Evolutionary conservation across 2,113 vertebrate genomes (phyloP), one percentile per base, ranked within the genome.

Genomic region (Sinocyclocheilus maitianheensis): DNA sequence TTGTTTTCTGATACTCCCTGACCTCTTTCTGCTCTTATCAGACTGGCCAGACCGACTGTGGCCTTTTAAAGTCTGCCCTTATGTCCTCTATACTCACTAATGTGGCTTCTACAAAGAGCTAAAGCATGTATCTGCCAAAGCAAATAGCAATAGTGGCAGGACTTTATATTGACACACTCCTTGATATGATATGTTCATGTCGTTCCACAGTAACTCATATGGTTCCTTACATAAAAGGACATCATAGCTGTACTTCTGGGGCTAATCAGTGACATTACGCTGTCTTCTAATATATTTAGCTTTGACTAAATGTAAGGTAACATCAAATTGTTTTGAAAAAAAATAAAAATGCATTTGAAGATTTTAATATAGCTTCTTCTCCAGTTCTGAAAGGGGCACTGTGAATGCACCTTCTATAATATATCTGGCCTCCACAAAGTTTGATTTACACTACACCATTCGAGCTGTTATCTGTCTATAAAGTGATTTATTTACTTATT

Each of bases 21-120:
- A 86, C 84, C 85, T 77, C 79, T n/a, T 3, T 20, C 8, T 14
- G 5, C 71, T 48, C 87, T 90, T 88, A 90, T 90, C 89, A 71
- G 84, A 72, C 53, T 67, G 51, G 22, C 79, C 87, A 90, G 77
- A 53, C 85, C 55, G 85, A 80, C 80, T 69, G 55, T 30, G 77
- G 77, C n/a, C 63, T 81, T 58, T 43, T 51, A 75, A 63, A 60
- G 74, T 26, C 24, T 40, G 62, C 75, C 26, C 62, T 11, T 43
- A 62, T 12, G 40, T 30, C 34, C 71, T 75, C 65, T 37, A 48
- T 34, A 40, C 48, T 84, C 72, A 46, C 46, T 85, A 77, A 74
- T 74, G 84, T 40, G 20, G 16, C 48, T 53, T 46, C 37, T 48
- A 71, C 26, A 71, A 82, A 82, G 18, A 82, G 18, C 16, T 18